Percentiles rank a stretch among this genome's conserved stretches.
These are phyloP conservation scores for Drosophila maculinotata DNA, from an alignment of 2,888 invertebrate species.

Conservation along the genomic window DNA sequence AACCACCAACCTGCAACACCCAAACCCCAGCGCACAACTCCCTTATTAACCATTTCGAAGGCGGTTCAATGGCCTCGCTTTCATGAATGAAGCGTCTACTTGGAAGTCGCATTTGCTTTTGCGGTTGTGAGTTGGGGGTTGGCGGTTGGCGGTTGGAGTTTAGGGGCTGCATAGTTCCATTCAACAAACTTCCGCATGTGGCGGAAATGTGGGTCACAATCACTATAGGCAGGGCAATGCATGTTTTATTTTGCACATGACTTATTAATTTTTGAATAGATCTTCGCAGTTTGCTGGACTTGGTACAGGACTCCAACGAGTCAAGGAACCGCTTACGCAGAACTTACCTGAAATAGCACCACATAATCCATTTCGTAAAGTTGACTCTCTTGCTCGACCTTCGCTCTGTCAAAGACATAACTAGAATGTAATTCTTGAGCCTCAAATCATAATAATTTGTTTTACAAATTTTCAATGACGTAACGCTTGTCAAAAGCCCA, in stretches of 20 bases:
- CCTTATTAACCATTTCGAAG: constrained; percentile 67
- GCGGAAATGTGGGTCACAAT: constrained; percentile 43
- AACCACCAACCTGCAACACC: neutral
- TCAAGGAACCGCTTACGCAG: neutral
- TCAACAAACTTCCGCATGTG: constrained; percentile 55
- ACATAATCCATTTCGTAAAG: constrained; percentile 11
- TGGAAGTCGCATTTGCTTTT: no score
- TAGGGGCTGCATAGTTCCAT: constrained; percentile 34
- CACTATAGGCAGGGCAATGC: constrained; percentile 1
- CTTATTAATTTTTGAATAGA: constrained; percentile 35
- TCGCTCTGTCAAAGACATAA: constrained; percentile 30
- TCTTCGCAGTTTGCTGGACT: constrained; percentile 1
- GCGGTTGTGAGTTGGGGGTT: constrained; percentile 13
- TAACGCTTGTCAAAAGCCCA: constrained; percentile 50
- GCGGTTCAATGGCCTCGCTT: constrained; percentile 73
- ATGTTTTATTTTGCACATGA: constrained; percentile 7
- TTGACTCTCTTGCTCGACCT: constrained; percentile 29
- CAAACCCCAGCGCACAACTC: constrained; percentile 23
- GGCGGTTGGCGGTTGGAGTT: constrained; percentile 12
- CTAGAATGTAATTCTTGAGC: constrained; percentile 5
- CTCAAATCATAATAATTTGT: constrained; percentile 27
- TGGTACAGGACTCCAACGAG: neutral
- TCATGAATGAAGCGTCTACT: constrained; percentile 65
- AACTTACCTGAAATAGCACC: constrained; percentile 10
- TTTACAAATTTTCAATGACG: constrained; percentile 60